A percentile compares a stretch with the other conserved stretches of the same genome.
These are phyloP conservation scores for Scolopax rusticola DNA, from an alignment of 2,797 vertebrate genomes.

Conservation along the genomic window DNA sequence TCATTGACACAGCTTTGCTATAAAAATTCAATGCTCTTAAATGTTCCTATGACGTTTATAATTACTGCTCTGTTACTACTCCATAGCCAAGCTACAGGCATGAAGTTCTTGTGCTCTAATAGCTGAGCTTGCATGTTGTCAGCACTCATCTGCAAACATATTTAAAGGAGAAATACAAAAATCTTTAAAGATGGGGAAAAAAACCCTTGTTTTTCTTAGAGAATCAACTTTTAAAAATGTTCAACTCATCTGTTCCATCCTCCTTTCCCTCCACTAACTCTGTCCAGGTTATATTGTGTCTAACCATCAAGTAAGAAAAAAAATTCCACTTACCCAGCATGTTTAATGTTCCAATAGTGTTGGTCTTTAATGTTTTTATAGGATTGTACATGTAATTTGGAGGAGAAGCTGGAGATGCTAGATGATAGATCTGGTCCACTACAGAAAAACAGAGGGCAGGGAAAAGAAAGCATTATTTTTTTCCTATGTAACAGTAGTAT, in stretches of 20 bases:
- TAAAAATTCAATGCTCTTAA: background rate
- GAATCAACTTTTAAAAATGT: background rate
- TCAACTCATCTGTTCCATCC: background rate
- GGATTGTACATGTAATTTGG: slow-evolving; percentile 99
- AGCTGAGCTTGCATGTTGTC: background rate
- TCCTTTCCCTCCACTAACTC: background rate
- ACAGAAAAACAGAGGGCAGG: background rate
- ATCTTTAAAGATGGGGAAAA: background rate
- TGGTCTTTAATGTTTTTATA: slow-evolving; percentile 98
- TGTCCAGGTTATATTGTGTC: background rate
- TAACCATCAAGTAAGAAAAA: background rate
- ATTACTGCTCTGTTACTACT: background rate
- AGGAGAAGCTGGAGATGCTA: slow-evolving; percentile 97
- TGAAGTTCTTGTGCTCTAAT: background rate
- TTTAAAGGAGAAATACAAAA: background rate
- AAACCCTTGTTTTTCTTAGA: background rate
- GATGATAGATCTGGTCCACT: slow-evolving; percentile 99
- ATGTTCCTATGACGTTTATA: background rate
- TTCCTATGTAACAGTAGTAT: background rate
- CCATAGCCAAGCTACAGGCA: background rate
- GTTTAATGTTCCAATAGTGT: slow-evolving; percentile 97
- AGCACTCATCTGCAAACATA: background rate
- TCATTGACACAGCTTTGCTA: background rate
- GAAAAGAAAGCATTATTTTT: background rate
- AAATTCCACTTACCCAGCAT: slow-evolving; percentile 91